Conservation (phyloP, 2,113 vertebrate genomes). For the Leucopternis melanops region DNA sequence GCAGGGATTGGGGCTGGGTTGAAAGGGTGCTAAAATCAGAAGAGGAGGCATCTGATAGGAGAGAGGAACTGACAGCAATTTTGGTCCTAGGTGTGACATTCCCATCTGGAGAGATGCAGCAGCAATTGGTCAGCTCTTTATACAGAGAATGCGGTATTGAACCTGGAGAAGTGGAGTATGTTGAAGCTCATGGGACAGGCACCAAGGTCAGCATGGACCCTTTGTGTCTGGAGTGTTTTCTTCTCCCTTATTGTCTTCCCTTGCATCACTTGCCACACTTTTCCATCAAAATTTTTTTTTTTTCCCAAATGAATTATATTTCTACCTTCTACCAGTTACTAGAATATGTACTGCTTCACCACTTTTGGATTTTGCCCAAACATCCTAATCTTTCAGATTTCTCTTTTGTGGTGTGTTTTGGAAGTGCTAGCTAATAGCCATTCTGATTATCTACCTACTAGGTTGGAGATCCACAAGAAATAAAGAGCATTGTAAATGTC, state of each 20-base stretch:
- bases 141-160: constrained; percentile 71
- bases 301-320: neutral
- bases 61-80: neutral
- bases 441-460: constrained; percentile 32
- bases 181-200: constrained; percentile 95
- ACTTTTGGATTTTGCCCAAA: neutral
- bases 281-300: neutral
- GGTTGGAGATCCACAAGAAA: constrained; percentile 95
- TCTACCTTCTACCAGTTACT: neutral
- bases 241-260: neutral
- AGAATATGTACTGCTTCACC: neutral
- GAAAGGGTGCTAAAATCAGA: neutral
- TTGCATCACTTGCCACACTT: neutral
- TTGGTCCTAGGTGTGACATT: constrained; percentile 85
- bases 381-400: neutral
- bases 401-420: neutral
- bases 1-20: neutral
- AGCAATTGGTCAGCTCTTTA: constrained; percentile 76
- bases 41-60: neutral
- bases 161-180: constrained; percentile 84
- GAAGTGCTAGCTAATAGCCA: neutral
- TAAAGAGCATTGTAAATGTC: constrained; percentile 77
- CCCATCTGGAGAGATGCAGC: constrained; percentile 89
- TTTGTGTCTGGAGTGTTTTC: neutral
- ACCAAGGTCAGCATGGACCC: constrained; percentile 81